Base-by-base conservation (phyloP, 2,797 vertebrate species). In the Taenioides sp. region DNA sequence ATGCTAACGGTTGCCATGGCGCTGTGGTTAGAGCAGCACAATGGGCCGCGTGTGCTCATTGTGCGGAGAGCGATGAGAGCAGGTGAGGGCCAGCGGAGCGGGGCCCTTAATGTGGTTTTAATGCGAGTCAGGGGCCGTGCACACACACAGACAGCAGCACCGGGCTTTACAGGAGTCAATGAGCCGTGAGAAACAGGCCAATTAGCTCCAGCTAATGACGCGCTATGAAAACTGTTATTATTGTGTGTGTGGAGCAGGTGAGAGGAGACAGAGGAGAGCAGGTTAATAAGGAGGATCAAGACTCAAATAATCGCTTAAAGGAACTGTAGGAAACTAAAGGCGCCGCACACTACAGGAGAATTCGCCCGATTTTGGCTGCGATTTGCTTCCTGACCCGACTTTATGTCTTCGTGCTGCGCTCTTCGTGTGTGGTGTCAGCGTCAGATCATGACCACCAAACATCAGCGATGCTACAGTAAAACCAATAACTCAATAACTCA, bases 211-310 rank as follows among this genome's bases (percentile, higher is more conserved):
- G 75, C 80, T 82, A 86, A 80, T 79, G 77, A 76, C 72, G 67
- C 73, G 79, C 79, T 87, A 79, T 87, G 83, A 90, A 89, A 91
- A 88, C 86, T 85, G 83, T 91, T 89, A 89, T 92, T 91, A 84
- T 89, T 87, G 78, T 73, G 76, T 37, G 61, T 55, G 57, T 20
- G 17, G 52, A 7, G 52, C 7, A 3, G n/a, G n/a, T 1, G 17
- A 54, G 17, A 54, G 50, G 1, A 4, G 20, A 10, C 1, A 9
- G 52, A 22, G 7, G 7, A 54, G 52, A 20, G 9, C 7, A 3
- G 9, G 52, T n/a, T 20, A 17, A 1, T 2, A 17, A 3, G 37
- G 37, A 2, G 34, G 6, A 34, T 34, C 7, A 34, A 34, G 7
- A 7, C 34, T 34, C 34, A 34, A 9, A 34, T 34, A 34, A 34